Evolutionary conservation across 2,797 vertebrate genomes (phyloP).

Genomic region (Prunella strophiata): DNA sequence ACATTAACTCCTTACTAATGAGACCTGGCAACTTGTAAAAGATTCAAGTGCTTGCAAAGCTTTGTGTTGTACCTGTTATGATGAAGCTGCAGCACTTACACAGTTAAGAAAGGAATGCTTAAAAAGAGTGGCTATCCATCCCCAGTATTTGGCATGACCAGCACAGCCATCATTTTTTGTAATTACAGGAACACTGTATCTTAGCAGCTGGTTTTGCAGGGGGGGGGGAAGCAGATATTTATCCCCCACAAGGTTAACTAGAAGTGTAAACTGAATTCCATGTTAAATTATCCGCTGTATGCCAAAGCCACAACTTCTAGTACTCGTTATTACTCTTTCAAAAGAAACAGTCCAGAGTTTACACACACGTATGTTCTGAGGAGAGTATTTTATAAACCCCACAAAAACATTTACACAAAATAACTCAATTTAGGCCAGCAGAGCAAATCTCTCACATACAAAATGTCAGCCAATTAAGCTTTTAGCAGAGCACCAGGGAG

Average conservation of each 20-base stretch:
- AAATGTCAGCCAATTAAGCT: conserved; percentile 69
- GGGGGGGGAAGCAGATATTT: neutral
- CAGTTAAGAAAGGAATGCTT: neutral
- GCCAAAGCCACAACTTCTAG: conserved; percentile 65
- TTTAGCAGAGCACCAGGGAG: conserved; percentile 57
- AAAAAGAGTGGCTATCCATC: neutral
- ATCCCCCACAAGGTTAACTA: conserved; percentile 27
- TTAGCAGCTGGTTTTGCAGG: neutral
- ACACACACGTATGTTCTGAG: conserved; percentile 33
- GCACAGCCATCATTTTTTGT: neutral
- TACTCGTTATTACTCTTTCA: conserved; percentile 41
- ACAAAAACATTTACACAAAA: conserved; percentile 60
- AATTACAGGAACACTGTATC: neutral
- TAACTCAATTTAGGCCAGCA: conserved; percentile 62
- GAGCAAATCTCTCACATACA: conserved; percentile 61
- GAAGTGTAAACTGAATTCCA: conserved; percentile 64
- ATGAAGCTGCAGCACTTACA: fast-evolving
- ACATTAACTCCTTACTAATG: neutral
- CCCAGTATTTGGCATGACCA: neutral
- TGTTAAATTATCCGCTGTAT: conserved; percentile 34
- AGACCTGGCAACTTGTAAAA: neutral
- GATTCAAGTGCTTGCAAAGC: neutral
- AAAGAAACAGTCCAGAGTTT: conserved; percentile 61
- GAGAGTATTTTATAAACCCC: conserved; percentile 57
- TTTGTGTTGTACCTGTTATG: neutral